phyloP scores from a whole-genome alignment of 2,888 invertebrate genomes.

The Mythimna ferrago region DNA sequence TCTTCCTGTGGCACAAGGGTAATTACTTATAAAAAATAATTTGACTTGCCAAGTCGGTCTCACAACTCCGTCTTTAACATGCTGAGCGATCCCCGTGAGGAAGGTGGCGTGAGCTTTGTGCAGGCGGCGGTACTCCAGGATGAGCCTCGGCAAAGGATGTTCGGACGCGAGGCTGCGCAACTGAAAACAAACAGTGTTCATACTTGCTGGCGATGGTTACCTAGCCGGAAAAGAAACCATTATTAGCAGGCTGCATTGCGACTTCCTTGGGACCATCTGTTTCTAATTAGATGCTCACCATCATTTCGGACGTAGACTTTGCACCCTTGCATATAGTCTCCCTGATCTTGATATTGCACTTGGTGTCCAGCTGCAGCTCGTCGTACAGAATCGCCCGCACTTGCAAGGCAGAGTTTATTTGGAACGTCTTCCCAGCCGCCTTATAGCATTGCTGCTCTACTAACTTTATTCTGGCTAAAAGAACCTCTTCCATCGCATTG shows the following conservation, averaged over 20 bases:
- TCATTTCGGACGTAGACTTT: conserved; percentile 86
- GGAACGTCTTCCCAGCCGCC: conserved; percentile 82
- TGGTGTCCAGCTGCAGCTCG: conserved; percentile 82
- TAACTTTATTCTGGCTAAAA: conserved; percentile 73
- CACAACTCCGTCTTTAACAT: conserved; percentile 78
- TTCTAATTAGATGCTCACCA: conserved; percentile 69
- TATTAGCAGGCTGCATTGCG: neutral
- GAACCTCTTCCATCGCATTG: conserved; percentile 77
- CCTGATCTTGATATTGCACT: conserved; percentile 78
- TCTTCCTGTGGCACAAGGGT: neutral
- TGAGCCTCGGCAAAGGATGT: conserved; percentile 84
- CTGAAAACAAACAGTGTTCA: conserved; percentile 63
- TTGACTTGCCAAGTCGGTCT: conserved; percentile 83
- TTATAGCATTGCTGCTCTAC: conserved; percentile 80
- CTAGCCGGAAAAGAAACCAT: neutral
- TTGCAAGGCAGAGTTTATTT: conserved; percentile 83
- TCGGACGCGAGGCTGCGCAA: conserved; percentile 77
- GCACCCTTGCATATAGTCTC: conserved; percentile 79
- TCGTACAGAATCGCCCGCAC: conserved; percentile 85
- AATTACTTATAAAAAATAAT: neutral
- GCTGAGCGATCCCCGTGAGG: conserved; percentile 82
- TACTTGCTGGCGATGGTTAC: neutral
- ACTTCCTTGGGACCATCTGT: neutral
- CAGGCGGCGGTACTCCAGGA: conserved; percentile 86
- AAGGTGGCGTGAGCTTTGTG: conserved; percentile 88